Evolutionary conservation across 2,888 invertebrate species (phyloP).

Genomic region (Drosophila mimica): DNA sequence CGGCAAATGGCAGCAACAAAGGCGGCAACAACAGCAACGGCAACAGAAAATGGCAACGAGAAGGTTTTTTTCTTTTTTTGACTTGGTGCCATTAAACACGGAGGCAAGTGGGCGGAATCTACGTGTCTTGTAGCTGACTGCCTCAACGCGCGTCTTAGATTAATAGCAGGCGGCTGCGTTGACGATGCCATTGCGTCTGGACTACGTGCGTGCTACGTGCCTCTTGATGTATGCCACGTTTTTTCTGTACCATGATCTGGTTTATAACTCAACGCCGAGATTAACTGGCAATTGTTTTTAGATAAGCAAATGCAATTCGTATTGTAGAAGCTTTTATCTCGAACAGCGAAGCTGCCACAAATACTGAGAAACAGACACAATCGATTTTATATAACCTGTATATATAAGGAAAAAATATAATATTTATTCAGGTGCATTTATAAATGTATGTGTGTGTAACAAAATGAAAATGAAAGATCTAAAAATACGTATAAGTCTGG

Average conservation of each 20-base stretch:
- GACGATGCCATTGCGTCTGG: constrained; percentile 46
- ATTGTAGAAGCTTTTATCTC: neutral
- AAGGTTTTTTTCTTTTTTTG: constrained; percentile 50
- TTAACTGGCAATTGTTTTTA: constrained; percentile 45
- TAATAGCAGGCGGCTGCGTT: constrained; percentile 57
- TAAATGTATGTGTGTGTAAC: neutral
- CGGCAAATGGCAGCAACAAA: constrained; percentile 43
- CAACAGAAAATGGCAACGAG: constrained; percentile 1
- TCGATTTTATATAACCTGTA: neutral
- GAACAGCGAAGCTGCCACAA: neutral
- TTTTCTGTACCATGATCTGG: constrained; percentile 29
- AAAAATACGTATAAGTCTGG: constrained; percentile 27
- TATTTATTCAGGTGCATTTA: neutral
- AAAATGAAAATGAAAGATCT: constrained; percentile 47
- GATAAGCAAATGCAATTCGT: constrained; percentile 36
- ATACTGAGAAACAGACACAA: neutral
- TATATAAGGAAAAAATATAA: neutral
- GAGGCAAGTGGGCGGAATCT: constrained; percentile 23
- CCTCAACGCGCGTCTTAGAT: constrained; percentile 50
- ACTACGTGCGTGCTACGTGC: constrained; percentile 44
- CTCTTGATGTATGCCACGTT: constrained; percentile 41
- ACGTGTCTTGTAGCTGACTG: constrained; percentile 47
- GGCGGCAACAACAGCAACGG: neutral
- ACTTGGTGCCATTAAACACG: constrained; percentile 60
- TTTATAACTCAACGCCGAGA: constrained; percentile 39